These are phyloP conservation scores for Oncorhynchus kisutch DNA, from an alignment of 2,113 vertebrate genomes.

Conservation along the genomic window DNA sequence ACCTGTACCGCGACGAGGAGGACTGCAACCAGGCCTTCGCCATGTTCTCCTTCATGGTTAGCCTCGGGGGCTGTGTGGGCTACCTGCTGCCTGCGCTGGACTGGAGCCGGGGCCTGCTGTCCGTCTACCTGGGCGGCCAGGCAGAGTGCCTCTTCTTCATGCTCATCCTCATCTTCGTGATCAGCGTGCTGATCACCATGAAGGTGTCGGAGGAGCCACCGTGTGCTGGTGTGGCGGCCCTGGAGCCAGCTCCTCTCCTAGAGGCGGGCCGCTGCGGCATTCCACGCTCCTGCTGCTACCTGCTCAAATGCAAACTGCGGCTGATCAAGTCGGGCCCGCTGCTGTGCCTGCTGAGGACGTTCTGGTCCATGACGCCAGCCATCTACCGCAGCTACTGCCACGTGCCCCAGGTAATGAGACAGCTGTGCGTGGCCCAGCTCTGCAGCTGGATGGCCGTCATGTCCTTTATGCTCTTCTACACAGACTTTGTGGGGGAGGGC, in stretches of 20 bases:
- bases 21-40: conserved; percentile 76
- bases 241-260: conserved; percentile 21
- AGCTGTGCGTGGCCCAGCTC: conserved; percentile 77
- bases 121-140: conserved; percentile 72
- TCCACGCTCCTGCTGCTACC: conserved; percentile 63
- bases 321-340: conserved; percentile 61
- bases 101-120: conserved; percentile 72
- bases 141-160: conserved; percentile 76
- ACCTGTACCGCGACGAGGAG: conserved; percentile 73
- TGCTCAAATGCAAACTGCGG: conserved; percentile 64
- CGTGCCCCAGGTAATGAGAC: conserved; percentile 72
- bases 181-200: conserved; percentile 77
- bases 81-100: conserved; percentile 75
- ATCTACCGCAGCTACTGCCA: conserved; percentile 79
- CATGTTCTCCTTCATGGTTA: conserved; percentile 81
- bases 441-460: conserved; percentile 81
- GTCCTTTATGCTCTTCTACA: conserved; percentile 83
- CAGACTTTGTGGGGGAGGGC: conserved; percentile 79
- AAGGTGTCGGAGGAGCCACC: conserved; percentile 68
- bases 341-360: conserved; percentile 72
- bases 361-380: conserved; percentile 74
- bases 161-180: conserved; percentile 75
- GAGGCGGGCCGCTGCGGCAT: conserved; percentile 48
- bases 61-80: conserved; percentile 77
- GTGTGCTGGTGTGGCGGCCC: background rate